Base-by-base conservation (phyloP, 2,888 invertebrate genomes). In the Athalia circularis region DNA sequence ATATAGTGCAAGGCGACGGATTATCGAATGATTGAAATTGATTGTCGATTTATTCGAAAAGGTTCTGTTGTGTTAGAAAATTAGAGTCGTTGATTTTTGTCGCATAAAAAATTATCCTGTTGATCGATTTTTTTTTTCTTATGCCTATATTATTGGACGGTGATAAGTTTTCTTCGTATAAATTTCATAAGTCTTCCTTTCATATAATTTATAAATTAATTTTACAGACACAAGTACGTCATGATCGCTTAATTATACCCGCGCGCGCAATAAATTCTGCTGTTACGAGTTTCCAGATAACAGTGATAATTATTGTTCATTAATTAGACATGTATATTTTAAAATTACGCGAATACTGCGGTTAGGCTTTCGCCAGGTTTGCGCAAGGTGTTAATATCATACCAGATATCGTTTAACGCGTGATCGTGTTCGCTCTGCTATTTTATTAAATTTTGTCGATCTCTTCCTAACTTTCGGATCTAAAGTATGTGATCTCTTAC, bases 241-340 rank as follows among this genome's bases (percentile, higher is more conserved):
- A 29, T 29, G 29, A 29, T 29, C 2, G 2, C 29, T 2, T 29
- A 29, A 29, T 29, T 29, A 29, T 1, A 29, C 29, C 29, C 29
- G 29, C 29, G 29, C 29, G 48, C 48, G 65, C 48, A n/a, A 65
- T 65, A 65, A 65, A 65, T 65, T 65, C 0, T 15, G 0, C 13
- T 29, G 29, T 29, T 29, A 1, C 13, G 48, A n/a, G 11, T 68
- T 68, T 54, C 52, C 50, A 68, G 68, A 68, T 50, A 68, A 52
- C 6, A 68, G 50, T 3, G 68, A 68, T 54, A 68, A 68, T 68
- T 52, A 54, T 68, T 54, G n/a, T 68, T 68, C 43, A 68, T 68
- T 54, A 68, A 11, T 29, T 29, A 29, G 29, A 13, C 13, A 62
- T 54, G 54, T 54, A 54, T 54, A n/a, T 54, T n/a, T 29, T 4